Evolutionary conservation across 2,797 vertebrate species (phyloP), one percentile per base, ranked within the genome.

Genomic region (Gastrophryne carolinensis): DNA sequence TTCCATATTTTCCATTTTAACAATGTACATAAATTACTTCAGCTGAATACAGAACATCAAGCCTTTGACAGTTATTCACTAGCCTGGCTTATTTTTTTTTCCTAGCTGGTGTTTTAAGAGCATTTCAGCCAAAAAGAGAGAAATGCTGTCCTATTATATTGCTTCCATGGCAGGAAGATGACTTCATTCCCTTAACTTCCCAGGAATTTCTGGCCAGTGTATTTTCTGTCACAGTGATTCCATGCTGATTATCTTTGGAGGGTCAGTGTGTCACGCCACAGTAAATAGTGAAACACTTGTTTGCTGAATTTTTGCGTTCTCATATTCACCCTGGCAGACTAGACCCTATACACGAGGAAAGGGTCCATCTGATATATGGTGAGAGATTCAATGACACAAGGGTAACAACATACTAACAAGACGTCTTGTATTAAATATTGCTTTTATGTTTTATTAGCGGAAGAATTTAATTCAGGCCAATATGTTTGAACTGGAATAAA

Each of bases 231-330:
- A 64, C 71, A 73, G 65, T 24, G 21, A 9, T 61, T 57, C 63
- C 44, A 57, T 73, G 32, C 47, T 57, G 57, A 44, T 62, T 65
- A 49, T 21, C 19, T n/a, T 64, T 73, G 47, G 23, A 65, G 50
- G 72, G 61, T 73, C 72, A 73, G 15, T 29, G 35, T 73, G 72
- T 65, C 61, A 65, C 52, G 47, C 3, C 19, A 50, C 2, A 63
- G 50, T 32, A 50, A 53, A 73, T 73, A 73, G 44, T 63, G 49
- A 73, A 19, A 53, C 34, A 56, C 24, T 73, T 65, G 50, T 65
- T 64, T 56, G 61, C 15, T 32, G 65, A n/a, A 32, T 44, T 52
- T 52, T 24, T 53, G 62, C 12, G n/a, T 53, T 23, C n/a, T n/a
- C n/a, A n/a, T n/a, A n/a, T n/a, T n/a, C n/a, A 17, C 9, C 54